Evolutionary conservation across 2,113 vertebrate genomes (phyloP).

Genomic region (Muntiacus muntjak): DNA sequence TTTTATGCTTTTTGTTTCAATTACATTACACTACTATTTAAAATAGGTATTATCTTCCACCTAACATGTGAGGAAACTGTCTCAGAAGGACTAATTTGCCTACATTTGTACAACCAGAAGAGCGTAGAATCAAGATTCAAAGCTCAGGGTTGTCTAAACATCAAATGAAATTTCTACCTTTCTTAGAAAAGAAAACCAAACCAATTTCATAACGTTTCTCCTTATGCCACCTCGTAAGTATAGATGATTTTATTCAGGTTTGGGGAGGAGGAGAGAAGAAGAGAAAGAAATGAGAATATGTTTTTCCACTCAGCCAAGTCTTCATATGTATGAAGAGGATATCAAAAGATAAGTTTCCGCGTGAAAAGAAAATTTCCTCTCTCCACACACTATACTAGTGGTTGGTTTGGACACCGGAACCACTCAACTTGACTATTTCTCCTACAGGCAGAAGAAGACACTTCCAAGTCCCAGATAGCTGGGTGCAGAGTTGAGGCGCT

Average conservation of each 20-base stretch:
- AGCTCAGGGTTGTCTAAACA: not conserved
- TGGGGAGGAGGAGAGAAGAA: not conserved
- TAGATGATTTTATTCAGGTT: not conserved
- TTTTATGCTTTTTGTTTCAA: not conserved
- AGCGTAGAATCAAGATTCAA: not conserved
- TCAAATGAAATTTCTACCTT: not conserved
- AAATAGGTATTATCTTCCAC: not conserved
- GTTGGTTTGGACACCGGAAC: not conserved
- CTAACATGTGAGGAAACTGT: not conserved
- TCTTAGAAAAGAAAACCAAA: not conserved
- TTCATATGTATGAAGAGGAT: not conserved
- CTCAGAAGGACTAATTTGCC: not conserved
- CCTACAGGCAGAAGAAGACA: not conserved
- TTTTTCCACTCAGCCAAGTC: not conserved
- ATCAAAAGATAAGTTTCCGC: not conserved
- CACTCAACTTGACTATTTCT: not conserved
- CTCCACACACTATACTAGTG: not conserved
- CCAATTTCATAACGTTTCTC: not conserved
- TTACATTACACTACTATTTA: not conserved
- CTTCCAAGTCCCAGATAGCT: not conserved
- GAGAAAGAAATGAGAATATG: not conserved
- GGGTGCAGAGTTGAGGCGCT: not conserved
- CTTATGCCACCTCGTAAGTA: not conserved
- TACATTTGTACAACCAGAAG: slow-evolving; percentile 4
- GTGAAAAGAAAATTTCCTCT: not conserved